A percentile compares a stretch with the other conserved stretches of the same genome.
These are phyloP conservation scores for Anguilla japonica DNA, from an alignment of 2,113 vertebrate species.

Conservation along the genomic window DNA sequence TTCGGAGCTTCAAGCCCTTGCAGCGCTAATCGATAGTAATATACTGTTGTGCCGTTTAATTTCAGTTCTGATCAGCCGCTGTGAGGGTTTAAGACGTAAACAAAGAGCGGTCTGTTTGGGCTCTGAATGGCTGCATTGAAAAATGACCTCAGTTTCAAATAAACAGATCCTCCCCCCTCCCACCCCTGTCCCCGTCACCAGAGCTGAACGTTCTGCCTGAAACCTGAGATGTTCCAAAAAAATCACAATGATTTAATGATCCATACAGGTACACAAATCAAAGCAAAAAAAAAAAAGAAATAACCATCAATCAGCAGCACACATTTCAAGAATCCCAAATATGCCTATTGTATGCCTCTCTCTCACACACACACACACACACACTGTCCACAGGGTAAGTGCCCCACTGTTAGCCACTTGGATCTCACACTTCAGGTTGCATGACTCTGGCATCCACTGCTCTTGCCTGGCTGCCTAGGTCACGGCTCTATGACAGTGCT, in stretches of 20 bases:
- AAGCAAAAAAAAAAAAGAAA: not conserved
- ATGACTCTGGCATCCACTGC: not conserved
- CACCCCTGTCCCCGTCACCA: not conserved
- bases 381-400: not conserved
- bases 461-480: not conserved
- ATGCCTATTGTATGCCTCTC: too few species aligned
- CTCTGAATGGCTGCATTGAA: constrained; percentile 24
- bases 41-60: constrained; percentile 15
- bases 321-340: too few species aligned
- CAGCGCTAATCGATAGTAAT: not conserved
- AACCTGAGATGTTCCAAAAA: not conserved
- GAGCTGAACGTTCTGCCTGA: not conserved
- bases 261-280: not conserved
- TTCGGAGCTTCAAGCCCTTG: not conserved
- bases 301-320: not conserved
- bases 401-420: not conserved
- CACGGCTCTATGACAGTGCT: not conserved
- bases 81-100: not conserved
- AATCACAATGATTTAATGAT: not conserved
- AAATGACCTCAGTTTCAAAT: not conserved
- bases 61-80: not conserved
- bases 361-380: too few species aligned
- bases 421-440: not conserved
- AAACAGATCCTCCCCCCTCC: not conserved
- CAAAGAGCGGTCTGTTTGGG: constrained; percentile 17